Evolutionary conservation across 2,888 invertebrate genomes (phyloP), one percentile per base, ranked within the genome.

Genomic region (Stenchaetothrips biformis): DNA sequence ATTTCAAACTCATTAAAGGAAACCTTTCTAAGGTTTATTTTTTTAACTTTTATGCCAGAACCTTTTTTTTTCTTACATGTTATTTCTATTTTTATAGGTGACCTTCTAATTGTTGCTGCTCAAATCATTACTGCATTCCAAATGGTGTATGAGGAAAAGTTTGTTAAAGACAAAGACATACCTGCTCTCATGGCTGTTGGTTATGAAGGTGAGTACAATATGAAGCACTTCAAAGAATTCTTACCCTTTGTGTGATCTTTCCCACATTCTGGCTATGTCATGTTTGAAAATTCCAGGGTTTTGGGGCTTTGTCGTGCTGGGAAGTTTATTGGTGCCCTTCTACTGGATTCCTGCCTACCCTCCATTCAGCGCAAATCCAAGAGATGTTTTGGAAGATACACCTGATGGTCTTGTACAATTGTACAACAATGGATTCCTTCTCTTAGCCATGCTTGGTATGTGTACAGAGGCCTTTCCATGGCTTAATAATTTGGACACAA

Each of bases 131-230:
- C 93, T 25, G 94, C 97, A 0, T 90, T 92, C 81, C 97, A 98
- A 88, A 96, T 98, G 94, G 96, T 98, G 0, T 92, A 95, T 82
- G 98, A 99, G 87, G 98, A 99, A 86, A 96, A 95, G 87, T 95
- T 92, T 86, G 92, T 98, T 0, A 89, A 92, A 81, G 92, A 94
- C 79, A 89, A 93, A 84, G 95, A 96, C 87, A 95, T 98, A 79
- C 95, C 96, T 0, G 92, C 98, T 0, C 88, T 98, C 82, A 95
- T 96, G 86, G 97, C 95, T 7, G 95, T 97, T 27, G 98, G 98
- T 9, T 96, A 95, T 94, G 97, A 98, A 89, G 97, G 96, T 88
- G 88, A 87, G 82, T 88, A 87, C 59, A 47, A 48, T 59, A 48
- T 37, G 48, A 7, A 80, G 16, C 21, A 47, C 21, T 18, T 53